A percentile compares a stretch with the other conserved stretches of the same genome.
These are phyloP conservation scores for Muscina levida DNA, from an alignment of 2,888 invertebrate genomes.

Conservation along the genomic window DNA sequence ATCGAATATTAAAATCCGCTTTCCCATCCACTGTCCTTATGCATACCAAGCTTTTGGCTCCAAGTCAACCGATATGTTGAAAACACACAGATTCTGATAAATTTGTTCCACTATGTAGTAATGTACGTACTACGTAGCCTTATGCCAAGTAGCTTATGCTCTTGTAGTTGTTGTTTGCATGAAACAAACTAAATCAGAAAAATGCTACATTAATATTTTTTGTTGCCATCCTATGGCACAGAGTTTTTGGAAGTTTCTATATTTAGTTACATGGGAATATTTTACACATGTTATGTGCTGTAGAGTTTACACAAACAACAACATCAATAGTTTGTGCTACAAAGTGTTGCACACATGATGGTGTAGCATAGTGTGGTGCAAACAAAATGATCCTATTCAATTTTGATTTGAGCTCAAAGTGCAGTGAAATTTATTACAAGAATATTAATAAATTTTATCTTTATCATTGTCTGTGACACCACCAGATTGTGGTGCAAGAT, in stretches of 20 bases:
- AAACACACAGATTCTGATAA: background rate
- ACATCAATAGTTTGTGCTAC: conserved; percentile 39
- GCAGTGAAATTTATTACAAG: conserved; percentile 6
- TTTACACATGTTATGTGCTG: conserved; percentile 65
- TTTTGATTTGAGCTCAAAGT: background rate
- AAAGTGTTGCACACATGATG: conserved; percentile 18
- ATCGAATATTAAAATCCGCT: too few species aligned
- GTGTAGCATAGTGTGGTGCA: conserved; percentile 19
- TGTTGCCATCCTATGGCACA: too few species aligned
- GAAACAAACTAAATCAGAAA: conserved; percentile 46
- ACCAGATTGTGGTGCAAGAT: background rate
- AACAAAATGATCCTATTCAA: background rate
- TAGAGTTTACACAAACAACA: conserved; percentile 22
- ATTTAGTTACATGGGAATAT: conserved; percentile 69
- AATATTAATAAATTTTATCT: conserved; percentile 35
- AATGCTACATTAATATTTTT: conserved; percentile 36
- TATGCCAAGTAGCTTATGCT: background rate
- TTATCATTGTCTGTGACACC: background rate
- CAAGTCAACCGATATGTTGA: background rate
- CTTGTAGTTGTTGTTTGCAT: conserved; percentile 26
- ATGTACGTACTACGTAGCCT: background rate
- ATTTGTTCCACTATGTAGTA: conserved; percentile 19
- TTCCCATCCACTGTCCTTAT: too few species aligned
- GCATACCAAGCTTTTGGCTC: too few species aligned
- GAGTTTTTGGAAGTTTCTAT: conserved; percentile 61